Conservation (phyloP, 2,113 vertebrate genomes). For the Trogon melanurus region DNA sequence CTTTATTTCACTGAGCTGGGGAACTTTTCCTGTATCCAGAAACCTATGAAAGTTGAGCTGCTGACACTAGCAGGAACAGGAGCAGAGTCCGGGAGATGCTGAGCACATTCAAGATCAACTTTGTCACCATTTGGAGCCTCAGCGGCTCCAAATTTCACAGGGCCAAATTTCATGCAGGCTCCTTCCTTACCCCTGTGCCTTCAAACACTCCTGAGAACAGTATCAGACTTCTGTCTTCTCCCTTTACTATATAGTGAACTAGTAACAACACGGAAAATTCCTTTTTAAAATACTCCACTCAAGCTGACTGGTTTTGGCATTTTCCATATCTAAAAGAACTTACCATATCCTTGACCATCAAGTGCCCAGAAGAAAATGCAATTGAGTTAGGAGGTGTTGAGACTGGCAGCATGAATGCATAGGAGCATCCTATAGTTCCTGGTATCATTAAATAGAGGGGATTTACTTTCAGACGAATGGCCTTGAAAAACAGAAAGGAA, state of each 20-base stretch:
- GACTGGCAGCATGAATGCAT: conserved; percentile 96
- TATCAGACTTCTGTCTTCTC: background rate
- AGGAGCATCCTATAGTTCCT: conserved; percentile 90
- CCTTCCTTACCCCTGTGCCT: background rate
- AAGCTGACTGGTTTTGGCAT: background rate
- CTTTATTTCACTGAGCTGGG: background rate
- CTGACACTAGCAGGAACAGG: background rate
- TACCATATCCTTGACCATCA: conserved; percentile 98
- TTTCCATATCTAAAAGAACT: conserved; percentile 11
- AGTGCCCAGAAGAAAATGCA: conserved; percentile 94
- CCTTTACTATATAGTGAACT: background rate
- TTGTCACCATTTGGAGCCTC: background rate
- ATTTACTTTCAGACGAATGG: conserved; percentile 85
- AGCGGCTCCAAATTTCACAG: background rate
- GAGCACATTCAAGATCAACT: background rate
- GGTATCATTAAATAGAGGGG: conserved; percentile 97
- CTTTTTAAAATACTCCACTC: background rate
- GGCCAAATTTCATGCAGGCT: background rate
- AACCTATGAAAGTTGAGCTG: background rate
- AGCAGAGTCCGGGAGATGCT: background rate
- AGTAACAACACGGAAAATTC: background rate
- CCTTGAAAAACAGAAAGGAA: conserved; percentile 73
- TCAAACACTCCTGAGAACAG: background rate
- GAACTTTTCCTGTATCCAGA: background rate
- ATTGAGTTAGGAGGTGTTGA: conserved; percentile 98